Base-by-base conservation (phyloP, 2,113 vertebrate species). In the Lycaon pictus region DNA sequence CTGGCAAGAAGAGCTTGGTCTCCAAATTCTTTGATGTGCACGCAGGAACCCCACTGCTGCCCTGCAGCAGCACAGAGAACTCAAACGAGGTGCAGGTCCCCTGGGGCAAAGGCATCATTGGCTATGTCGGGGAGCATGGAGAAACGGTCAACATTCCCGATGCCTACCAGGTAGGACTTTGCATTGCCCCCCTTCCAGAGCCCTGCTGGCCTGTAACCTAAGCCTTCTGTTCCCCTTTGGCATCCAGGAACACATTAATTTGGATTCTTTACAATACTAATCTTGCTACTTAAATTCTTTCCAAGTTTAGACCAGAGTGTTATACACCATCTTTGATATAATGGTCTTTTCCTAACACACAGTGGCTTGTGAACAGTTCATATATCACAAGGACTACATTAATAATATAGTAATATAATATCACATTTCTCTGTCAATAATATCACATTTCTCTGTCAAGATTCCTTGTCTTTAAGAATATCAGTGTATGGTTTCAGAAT, bases 1-100 rank as follows among this genome's bases (percentile, higher is more conserved):
- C 99, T 72, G 99, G 99, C 98, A 99, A 99, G 98, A 99, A 99
- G 98, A 99, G 99, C 51, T 98, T 99, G 15, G 99, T 99, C 95
- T 99, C 99, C 92, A 99, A 99, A 98, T 99, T 99, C 98, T 99
- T 99, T 96, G 99, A 99, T 96, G 99, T 99, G 95, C 99, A 99
- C 74, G 99, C 99, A 11, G 99, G 99, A 20, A 99, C 99, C 91
- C 99, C 99, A 2, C 98, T 99, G 93, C 98, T 99, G 67, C 99
- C 99, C 65, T 99, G 99, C 74, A 99, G 99, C 97, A 99, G 99
- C 95, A 98, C 97, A 4, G 99, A 99, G 96, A 99, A 99, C 98
- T 99, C 99, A 92, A 99, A 99, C 92, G 99, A 99, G 98, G 99
- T 99, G 95, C 99, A 99, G 98, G 99, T 99, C 97, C 99, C 99